Percentiles rank a stretch among this genome's conserved stretches.
Conservation (phyloP, 2,888 invertebrate genomes). For the Pilophorus perplexus region DNA sequence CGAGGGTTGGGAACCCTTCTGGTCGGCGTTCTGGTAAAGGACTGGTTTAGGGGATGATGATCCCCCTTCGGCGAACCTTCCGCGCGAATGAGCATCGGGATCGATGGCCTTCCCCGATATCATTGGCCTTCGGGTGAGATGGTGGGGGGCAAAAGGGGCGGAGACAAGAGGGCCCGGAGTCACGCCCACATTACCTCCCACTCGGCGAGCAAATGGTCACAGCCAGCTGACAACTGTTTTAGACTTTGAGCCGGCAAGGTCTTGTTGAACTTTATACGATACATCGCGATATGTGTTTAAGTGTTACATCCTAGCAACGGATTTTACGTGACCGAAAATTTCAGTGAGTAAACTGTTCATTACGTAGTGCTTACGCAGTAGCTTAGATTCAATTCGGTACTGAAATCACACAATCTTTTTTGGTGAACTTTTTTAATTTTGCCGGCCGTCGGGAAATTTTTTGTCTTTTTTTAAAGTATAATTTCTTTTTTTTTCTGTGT, state of each 20-base stretch:
- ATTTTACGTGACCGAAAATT: not conserved
- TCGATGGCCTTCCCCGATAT: constrained; percentile 16
- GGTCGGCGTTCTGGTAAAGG: constrained; percentile 12
- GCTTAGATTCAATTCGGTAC: no score
- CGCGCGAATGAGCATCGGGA: constrained; percentile 39
- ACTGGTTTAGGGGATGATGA: constrained; percentile 34
- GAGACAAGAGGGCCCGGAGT: not conserved
- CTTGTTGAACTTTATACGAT: constrained; percentile 23
- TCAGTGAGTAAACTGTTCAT: not conserved
- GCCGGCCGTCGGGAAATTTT: no score
- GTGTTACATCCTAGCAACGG: constrained; percentile 36
- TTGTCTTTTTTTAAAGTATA: not conserved
- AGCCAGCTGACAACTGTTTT: constrained; percentile 32
- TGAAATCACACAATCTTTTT: no score
- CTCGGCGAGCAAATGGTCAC: constrained; percentile 8
- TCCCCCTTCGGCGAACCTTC: constrained; percentile 35
- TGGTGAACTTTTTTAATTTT: no score
- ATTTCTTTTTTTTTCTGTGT: not conserved
- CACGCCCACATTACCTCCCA: constrained; percentile 20
- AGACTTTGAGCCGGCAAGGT: constrained; percentile 30
- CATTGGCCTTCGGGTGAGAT: constrained; percentile 8
- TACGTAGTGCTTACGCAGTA: no score
- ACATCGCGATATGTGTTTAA: constrained; percentile 36
- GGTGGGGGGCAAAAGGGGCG: constrained; percentile 1
- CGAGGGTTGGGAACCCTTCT: constrained; percentile 17